Base-by-base conservation (phyloP, 1,140 invertebrate species). In the Oreohelix idahoensis region DNA sequence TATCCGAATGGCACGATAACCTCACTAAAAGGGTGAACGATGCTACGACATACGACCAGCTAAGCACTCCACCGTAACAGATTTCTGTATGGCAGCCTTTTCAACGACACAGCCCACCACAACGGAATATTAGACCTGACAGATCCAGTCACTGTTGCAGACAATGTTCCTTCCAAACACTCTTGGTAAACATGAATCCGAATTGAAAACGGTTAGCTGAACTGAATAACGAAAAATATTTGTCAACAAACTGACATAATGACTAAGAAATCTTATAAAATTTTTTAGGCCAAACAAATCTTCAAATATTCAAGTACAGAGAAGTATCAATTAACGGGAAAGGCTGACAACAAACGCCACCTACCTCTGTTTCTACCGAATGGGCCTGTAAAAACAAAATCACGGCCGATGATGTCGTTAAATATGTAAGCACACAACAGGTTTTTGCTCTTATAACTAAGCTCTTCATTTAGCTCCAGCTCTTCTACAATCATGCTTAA, bases 331-430 rank as follows among this genome's bases (percentile, higher is more conserved):
- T 70, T 70, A 32, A 70, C 66, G 17, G 13, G 17, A 17, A 29
- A 70, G 13, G 66, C 32, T 29, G 17, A 73, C 20, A 38, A 36
- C 13, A 10, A 36, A 11, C 20, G 36, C 20, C 26, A 73, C 70
- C 20, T 73, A 75, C 73, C 42, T 42, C 35, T 42, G n/a, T 75
- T 75, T 75, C 42, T 75, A 1, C 73, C 73, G n/a, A 42, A 75
- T 26, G 73, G 73, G n/a, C 73, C 73, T 15, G 13, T 42, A 29
- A 42, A 75, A 42, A 75, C n/a, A n/a, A 42, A 75, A 42, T 75
- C 39, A 1, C 26, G n/a, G n/a, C 73, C 73, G 11, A 75, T 32
- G 10, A 75, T 29, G 39, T 75, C 45, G 5, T 29, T 42, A 26
- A 45, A 75, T 36, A 75, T 75, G 73, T 42, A 75, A 49, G 36